Evolutionary conservation across 2,888 invertebrate species (phyloP), one percentile per base, ranked within the genome.

Genomic region (Lutraria lutraria): DNA sequence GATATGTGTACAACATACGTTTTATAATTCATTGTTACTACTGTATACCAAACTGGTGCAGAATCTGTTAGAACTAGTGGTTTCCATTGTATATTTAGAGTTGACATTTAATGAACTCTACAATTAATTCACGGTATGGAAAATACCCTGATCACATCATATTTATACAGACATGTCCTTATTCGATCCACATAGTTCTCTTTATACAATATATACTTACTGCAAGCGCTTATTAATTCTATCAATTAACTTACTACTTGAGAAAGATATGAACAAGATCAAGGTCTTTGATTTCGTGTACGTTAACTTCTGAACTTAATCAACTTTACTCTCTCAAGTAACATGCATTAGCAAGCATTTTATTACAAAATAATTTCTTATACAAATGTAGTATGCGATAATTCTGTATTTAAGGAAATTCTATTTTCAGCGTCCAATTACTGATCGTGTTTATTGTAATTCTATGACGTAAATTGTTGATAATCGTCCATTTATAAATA

Each of bases 331-430:
- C n/a, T 68, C 25, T 25, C 25, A n/a, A 25, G 25, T 68, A 68
- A 8, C 25, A 25, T n/a, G 63, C 56, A 3, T 56, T 56, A 56
- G 56, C 63, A n/a, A 68, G 63, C n/a, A 68, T 12, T 68, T n/a
- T 68, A 68, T 25, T 25, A 68, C 25, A 25, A 68, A 68, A 68
- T 25, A 68, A 25, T 68, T 68, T 25, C 63, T n/a, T n/a, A n/a
- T n/a, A n/a, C n/a, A n/a, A n/a, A n/a, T 68, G 63, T 68, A 68
- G 63, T 68, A 68, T n/a, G 63, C 34, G 76, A 31, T 76, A 76
- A 31, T 76, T 31, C 0, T 76, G 76, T 76, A 76, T 31, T 31
- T 34, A 76, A 76, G 34, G 76, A 10, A 31, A 13, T 76, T 2
- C 34, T 76, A 76, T 76, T 76, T 76, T n/a, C 34, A 34, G 76